Base-by-base conservation (phyloP, 1,140 invertebrate genomes). In the Drosophila ironensis region DNA sequence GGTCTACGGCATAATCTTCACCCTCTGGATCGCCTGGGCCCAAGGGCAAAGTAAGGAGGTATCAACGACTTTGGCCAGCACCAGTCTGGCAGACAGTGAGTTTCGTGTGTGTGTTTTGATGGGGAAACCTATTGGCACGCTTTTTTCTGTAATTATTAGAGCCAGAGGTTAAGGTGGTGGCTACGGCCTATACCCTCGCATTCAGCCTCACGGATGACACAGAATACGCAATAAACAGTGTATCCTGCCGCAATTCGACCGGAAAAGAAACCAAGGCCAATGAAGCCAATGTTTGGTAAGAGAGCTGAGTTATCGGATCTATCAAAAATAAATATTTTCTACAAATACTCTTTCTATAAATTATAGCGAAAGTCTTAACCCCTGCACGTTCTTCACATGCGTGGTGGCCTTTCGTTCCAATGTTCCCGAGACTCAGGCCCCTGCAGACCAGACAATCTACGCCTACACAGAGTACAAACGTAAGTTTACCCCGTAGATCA, bases 381-480 rank as follows among this genome's bases (percentile, higher is more conserved):
- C 84, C 0, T 88, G 84, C 40, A 76, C 84, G 4, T 40, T 44
- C 1, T 88, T 88, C 16, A 70, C 63, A 6, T 60, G 44, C 9
- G 35, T 50, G 4, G 40, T 88, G 8, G 61, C 44, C 0, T 33
- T 88, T 4, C 53, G 60, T 8, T 25, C 63, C 8, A 48, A 28
- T 1, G 52, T 41, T n/a, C 22, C 8, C 0, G 56, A 5, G 1
- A 54, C 17, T 1, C 44, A 52, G 0, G 5, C 41, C 1, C 6
- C 24, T 3, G 11, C 63, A 3, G 60, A 72, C 0, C 61, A 88
- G 40, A 46, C 51, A 0, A 42, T 69, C 2, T 11, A 52, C 8
- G 71, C 47, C 12, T 73, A 61, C 6, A 88, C 84, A 2, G 84
- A 76, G 2, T 88, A 88, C 9, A 68, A 59, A 45, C 51, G 84